A percentile compares a stretch with the other conserved stretches of the same genome.
Evolutionary conservation across 2,113 vertebrate species (phyloP).

Genomic region (Ammospiza caudacuta): DNA sequence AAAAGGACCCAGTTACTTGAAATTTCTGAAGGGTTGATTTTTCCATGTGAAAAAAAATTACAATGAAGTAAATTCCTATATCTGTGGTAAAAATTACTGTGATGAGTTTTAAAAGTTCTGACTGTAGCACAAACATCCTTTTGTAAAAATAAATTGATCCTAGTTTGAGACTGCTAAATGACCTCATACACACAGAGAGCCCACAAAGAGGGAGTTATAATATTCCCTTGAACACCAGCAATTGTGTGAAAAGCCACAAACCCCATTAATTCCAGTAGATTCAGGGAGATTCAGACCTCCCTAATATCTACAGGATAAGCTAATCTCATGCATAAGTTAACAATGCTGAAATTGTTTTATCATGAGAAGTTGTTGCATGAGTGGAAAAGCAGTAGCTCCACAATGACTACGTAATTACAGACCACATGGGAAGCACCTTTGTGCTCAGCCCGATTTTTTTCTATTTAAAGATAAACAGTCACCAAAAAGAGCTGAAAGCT

Average conservation of each 20-base stretch:
- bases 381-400: not conserved
- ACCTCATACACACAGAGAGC: not conserved
- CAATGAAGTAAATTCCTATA: not conserved
- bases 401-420: not conserved
- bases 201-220: not conserved
- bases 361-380: not conserved
- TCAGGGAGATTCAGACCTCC: not conserved
- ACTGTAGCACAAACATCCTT: not conserved
- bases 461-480: not conserved
- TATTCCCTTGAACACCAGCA: not conserved
- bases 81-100: not conserved
- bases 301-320: not conserved
- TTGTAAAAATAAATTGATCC: not conserved
- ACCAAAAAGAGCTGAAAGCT: not conserved
- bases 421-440: not conserved
- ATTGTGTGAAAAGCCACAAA: not conserved
- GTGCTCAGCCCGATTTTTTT: not conserved
- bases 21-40: not conserved
- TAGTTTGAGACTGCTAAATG: not conserved
- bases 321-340: not conserved
- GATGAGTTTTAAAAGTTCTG: not conserved
- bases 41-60: not conserved
- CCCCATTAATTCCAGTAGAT: not conserved
- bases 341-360: not conserved
- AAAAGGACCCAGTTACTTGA: not conserved